Percentiles rank a stretch among this genome's conserved stretches.
Conservation (phyloP, 2,888 invertebrate species). For the Chalcis sispes region DNA sequence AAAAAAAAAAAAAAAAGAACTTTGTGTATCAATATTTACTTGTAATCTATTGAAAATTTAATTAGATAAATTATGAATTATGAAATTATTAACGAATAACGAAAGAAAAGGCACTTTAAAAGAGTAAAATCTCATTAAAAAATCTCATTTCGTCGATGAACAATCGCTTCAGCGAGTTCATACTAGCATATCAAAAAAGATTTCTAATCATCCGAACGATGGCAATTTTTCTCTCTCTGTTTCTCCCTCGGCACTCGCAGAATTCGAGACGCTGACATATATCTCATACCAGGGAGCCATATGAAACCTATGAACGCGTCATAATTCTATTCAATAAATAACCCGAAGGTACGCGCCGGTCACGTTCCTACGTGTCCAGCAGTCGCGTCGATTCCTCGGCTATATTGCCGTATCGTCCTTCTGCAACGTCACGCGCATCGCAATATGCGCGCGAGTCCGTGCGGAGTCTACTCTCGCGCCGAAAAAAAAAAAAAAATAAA, state of each 20-base stretch:
- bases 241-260: slow-evolving; percentile 9
- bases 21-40: too few species aligned
- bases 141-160: too few species aligned
- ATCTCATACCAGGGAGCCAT: slow-evolving; percentile 20
- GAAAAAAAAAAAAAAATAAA: background rate
- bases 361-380: slow-evolving; percentile 14
- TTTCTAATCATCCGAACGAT: slow-evolving; percentile 5
- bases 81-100: too few species aligned
- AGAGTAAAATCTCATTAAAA: too few species aligned
- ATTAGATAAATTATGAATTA: too few species aligned
- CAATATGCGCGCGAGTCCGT: slow-evolving; percentile 17
- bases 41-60: too few species aligned
- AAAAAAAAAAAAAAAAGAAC: too few species aligned
- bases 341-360: slow-evolving; percentile 19
- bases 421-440: slow-evolving; percentile 17
- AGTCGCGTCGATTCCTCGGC: background rate
- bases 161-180: too few species aligned
- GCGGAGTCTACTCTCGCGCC: background rate
- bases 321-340: slow-evolving; percentile 44
- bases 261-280: slow-evolving; percentile 22
- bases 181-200: too few species aligned
- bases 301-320: slow-evolving; percentile 29
- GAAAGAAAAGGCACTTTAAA: too few species aligned
- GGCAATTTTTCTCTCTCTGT: slow-evolving; percentile 24
- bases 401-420: slow-evolving; percentile 12